Percentiles rank a stretch among this genome's conserved stretches.
These are phyloP conservation scores for Drosophila eohydei DNA, from an alignment of 2,888 invertebrate species.

Conservation along the genomic window DNA sequence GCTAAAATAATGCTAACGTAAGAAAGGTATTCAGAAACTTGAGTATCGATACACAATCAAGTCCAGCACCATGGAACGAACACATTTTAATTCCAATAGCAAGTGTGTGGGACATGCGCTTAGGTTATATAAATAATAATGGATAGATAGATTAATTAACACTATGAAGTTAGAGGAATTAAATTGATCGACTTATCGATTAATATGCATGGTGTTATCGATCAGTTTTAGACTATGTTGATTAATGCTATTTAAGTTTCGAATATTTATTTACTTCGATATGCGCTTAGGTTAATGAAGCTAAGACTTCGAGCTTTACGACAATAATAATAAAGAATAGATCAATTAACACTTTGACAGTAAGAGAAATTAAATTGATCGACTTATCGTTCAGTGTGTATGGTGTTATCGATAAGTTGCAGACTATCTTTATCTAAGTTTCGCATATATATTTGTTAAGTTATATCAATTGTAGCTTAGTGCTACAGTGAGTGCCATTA, in stretches of 20 bases:
- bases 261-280: neutral
- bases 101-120: neutral
- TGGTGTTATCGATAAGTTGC: neutral
- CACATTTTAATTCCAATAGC: neutral
- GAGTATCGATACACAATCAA: conserved; percentile 24
- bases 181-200: neutral
- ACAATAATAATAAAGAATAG: too few species aligned
- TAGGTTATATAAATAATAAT: too few species aligned
- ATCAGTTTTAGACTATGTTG: neutral
- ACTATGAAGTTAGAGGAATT: too few species aligned
- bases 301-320: too few species aligned
- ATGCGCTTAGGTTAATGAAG: too few species aligned
- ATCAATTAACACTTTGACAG: too few species aligned
- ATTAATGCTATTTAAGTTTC: neutral
- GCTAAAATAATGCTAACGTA: conserved; percentile 1
- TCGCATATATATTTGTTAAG: neutral
- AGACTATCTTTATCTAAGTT: neutral
- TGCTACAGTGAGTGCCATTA: neutral
- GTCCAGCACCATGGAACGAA: conserved; percentile 34
- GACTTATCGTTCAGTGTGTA: neutral
- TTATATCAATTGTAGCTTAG: neutral
- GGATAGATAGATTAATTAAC: too few species aligned
- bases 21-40: conserved; percentile 7
- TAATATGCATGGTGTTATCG: neutral
- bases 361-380: too few species aligned